A percentile compares a stretch with the other conserved stretches of the same genome.
Conservation (phyloP, 53 echinoderm and acorn worm genomes). For the Pentamera pediparva region DNA sequence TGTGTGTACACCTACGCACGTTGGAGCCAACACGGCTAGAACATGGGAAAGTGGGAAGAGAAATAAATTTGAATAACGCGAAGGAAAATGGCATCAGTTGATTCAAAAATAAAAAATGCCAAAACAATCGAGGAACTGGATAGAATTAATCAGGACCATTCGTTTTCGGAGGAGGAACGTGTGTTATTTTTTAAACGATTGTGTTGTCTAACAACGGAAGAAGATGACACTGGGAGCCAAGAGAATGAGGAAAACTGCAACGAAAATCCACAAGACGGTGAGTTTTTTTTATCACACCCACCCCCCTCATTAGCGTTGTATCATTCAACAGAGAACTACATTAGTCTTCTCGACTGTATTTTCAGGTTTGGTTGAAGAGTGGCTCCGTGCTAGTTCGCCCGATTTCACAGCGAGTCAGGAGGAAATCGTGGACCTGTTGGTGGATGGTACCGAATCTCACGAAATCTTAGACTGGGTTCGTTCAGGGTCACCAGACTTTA, state of each 20-base stretch:
- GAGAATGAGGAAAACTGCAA: background rate
- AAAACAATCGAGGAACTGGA: background rate
- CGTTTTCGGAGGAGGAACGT: background rate
- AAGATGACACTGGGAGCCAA: background rate
- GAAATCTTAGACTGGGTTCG: background rate
- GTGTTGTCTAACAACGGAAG: background rate
- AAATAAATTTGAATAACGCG: too few species aligned
- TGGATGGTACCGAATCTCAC: background rate
- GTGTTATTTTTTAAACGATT: background rate
- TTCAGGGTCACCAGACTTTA: background rate
- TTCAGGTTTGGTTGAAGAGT: background rate
- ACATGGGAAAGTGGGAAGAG: too few species aligned
- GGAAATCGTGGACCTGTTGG: background rate
- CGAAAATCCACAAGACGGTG: background rate
- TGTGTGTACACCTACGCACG: too few species aligned
- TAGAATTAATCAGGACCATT: background rate
- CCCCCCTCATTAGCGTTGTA: too few species aligned
- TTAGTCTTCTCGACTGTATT: background rate
- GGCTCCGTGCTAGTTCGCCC: background rate
- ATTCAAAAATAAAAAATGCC: background rate
- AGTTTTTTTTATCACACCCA: background rate
- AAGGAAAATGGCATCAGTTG: background rate
- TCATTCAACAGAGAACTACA: background rate
- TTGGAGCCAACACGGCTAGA: too few species aligned
- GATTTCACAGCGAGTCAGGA: background rate